Evolutionary conservation across 2,797 vertebrate genomes (phyloP).

Genomic region (Spinus pinus): DNA sequence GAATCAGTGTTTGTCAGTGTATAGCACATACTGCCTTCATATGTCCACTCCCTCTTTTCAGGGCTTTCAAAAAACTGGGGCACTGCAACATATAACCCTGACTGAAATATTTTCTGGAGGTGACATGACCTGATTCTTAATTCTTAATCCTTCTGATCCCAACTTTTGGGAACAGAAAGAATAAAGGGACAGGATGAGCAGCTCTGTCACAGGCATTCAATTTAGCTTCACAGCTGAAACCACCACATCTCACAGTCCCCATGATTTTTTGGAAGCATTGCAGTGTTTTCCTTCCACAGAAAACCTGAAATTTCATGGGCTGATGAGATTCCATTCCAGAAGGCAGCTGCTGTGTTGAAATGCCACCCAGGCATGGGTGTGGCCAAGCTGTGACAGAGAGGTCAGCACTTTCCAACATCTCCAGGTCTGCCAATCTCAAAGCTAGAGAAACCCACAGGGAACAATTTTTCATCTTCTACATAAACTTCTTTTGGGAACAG

Average conservation of each 20-base stretch:
- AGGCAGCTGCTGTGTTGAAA: slow-evolving; percentile 36
- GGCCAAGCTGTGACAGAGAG: neutral
- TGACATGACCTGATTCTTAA: neutral
- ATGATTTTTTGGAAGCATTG: neutral
- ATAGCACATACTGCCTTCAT: neutral
- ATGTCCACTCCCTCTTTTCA: neutral
- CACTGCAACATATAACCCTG: neutral
- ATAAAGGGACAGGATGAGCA: neutral
- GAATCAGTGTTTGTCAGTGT: neutral
- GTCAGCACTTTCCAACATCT: neutral
- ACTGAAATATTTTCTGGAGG: neutral
- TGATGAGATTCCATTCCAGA: neutral
- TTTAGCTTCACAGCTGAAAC: neutral
- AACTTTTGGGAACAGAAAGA: neutral
- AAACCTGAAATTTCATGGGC: slow-evolving; percentile 11
- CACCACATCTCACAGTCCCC: neutral
- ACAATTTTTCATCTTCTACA: neutral
- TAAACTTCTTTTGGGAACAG: neutral
- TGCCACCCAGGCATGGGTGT: slow-evolving; percentile 20
- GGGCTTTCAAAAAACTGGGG: neutral
- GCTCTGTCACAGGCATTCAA: neutral
- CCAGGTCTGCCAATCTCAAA: slow-evolving; percentile 9
- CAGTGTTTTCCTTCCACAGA: slow-evolving; percentile 7
- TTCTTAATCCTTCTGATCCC: neutral
- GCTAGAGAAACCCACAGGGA: slow-evolving; percentile 10